Conservation (phyloP, 2,888 invertebrate species). For the Diabrotica balteata region DNA sequence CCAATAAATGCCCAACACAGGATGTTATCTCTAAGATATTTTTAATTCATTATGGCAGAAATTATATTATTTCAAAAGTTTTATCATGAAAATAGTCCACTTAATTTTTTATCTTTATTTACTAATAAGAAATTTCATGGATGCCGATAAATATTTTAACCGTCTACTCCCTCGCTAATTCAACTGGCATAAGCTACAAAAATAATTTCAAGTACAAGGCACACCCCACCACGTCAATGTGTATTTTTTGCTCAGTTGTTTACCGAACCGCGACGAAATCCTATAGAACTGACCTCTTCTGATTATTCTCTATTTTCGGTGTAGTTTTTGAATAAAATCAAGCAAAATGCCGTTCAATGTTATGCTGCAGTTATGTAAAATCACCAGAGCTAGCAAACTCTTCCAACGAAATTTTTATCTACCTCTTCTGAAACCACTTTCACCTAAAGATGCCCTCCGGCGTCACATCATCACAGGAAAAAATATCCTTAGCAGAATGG, state of each 20-base stretch:
- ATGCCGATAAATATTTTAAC: constrained; percentile 19
- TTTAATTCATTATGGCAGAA: too few species aligned
- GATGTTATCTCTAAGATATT: too few species aligned
- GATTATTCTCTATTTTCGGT: constrained; percentile 39
- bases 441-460: constrained; percentile 82
- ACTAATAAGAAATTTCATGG: constrained; percentile 24
- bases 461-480: constrained; percentile 82
- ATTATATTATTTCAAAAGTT: too few species aligned
- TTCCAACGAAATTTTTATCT: constrained; percentile 84
- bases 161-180: constrained; percentile 22
- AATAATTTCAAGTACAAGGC: constrained; percentile 44
- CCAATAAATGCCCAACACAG: too few species aligned
- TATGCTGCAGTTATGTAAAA: constrained; percentile 77
- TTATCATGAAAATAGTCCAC: too few species aligned
- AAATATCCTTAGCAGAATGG: constrained; percentile 75
- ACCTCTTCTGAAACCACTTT: constrained; percentile 80
- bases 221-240: constrained; percentile 39
- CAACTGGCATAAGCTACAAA: constrained; percentile 37
- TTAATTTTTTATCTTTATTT: too few species aligned
- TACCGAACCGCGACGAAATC: constrained; percentile 43
- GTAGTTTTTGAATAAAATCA: constrained; percentile 34
- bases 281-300: constrained; percentile 44
- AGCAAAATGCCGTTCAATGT: constrained; percentile 56
- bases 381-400: constrained; percentile 80
- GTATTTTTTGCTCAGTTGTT: constrained; percentile 48